Evolutionary conservation across 2,888 invertebrate genomes (phyloP).

Genomic region (Ophraella communa): DNA sequence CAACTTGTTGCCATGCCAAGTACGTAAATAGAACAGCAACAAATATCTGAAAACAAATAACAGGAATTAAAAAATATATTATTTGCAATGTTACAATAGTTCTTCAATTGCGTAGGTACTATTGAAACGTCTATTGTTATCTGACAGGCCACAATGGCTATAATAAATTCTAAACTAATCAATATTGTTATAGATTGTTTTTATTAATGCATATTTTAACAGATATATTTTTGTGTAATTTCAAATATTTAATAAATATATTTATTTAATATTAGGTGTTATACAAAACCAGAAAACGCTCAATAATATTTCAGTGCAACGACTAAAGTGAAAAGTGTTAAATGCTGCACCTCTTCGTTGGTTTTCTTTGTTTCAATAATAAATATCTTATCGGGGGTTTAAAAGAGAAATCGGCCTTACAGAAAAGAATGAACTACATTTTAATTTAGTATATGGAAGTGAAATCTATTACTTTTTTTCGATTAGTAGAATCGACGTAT

Average conservation of each 20-base stretch:
- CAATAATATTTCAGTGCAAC: neutral
- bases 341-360: neutral
- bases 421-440: conserved; percentile 17
- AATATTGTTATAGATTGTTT: too few relatives aligned
- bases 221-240: too few relatives aligned
- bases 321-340: neutral
- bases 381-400: neutral
- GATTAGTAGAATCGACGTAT: conserved; percentile 9
- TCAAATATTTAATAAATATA: too few relatives aligned
- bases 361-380: neutral
- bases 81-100: too few relatives aligned
- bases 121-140: too few relatives aligned
- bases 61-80: neutral
- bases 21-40: conserved; percentile 50
- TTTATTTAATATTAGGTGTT: too few relatives aligned
- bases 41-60: conserved; percentile 48
- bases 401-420: conserved; percentile 14
- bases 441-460: conserved; percentile 23
- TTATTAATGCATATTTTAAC: too few relatives aligned
- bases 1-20: conserved; percentile 51
- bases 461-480: conserved; percentile 17
- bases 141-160: too few relatives aligned
- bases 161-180: too few relatives aligned
- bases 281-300: too few relatives aligned
- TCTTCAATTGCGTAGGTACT: neutral